Evolutionary conservation across 2,113 vertebrate species (phyloP), one percentile per base, ranked within the genome.

Genomic region (Xiphophorus maculatus): DNA sequence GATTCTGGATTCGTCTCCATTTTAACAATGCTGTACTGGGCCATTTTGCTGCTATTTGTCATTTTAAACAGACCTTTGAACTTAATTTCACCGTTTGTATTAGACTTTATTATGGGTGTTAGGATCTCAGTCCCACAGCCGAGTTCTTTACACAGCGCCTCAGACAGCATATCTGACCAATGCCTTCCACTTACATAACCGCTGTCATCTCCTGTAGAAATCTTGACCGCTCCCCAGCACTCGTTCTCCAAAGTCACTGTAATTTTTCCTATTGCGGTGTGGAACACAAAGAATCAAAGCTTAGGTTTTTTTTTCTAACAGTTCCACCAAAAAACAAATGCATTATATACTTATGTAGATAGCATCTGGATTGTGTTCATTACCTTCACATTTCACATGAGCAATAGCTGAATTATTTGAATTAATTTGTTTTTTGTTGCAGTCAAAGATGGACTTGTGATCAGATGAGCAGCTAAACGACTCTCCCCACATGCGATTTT

Each of bases 381-480:
- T 92, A 93, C 92, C 92, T 90, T 81, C 35, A 77, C 92, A 93
- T 0, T 0, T 42, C 29, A 93, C 87, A 3, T 0, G 12, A 22
- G 89, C 91, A 8, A 80, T 35, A 2, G 42, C 70, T 37, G 35
- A 11, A 37, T 12, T 2, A 37, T 11, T 37, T 37, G 35, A 37
- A 10, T 37, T 12, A 12, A 37, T 37, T 37, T 37, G 10, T 11
- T 2, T 11, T 37, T 12, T 37, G 35, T 37, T 12, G 35, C 35
- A 37, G 35, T 37, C 35, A 12, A 37, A 51, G 19, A 17, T 48
- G 3, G 84, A 88, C 0, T 2, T 65, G 0, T 17, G 0, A 1
- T 5, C n/a, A 9, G 62, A 3, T 1, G 33, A 65, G 66, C 89
- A 92, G 0, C 0, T 76, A 62, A 73, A 82, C 1, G 68, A 10